Conservation (phyloP, 2,888 invertebrate genomes). For the Vandiemenella viatica region DNA sequence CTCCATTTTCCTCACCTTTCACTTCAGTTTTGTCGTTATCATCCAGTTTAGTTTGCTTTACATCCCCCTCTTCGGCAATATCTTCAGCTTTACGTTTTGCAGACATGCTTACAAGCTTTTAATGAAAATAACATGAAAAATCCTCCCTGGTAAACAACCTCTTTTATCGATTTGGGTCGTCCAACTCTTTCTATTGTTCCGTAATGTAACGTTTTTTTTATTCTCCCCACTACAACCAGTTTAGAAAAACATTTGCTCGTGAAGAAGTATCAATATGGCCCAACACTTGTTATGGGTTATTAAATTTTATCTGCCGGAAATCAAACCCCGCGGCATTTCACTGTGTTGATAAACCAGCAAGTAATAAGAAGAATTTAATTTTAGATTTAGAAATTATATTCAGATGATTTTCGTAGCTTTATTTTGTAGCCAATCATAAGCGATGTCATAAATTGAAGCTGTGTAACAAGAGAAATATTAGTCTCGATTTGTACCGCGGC, state of each 20-base stretch:
- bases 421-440: too few relatives aligned
- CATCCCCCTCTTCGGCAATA: slow-evolving; percentile 10
- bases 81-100: slow-evolving; percentile 17
- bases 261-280: slow-evolving; percentile 6
- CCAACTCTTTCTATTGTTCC: slow-evolving; percentile 12
- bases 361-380: too few relatives aligned
- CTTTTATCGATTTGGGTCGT: slow-evolving; percentile 10
- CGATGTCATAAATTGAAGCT: too few relatives aligned
- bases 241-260: slow-evolving; percentile 2
- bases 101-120: slow-evolving; percentile 14
- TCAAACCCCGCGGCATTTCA: too few relatives aligned
- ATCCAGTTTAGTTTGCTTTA: slow-evolving; percentile 12
- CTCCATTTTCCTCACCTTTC: slow-evolving; percentile 8
- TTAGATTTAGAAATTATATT: too few relatives aligned
- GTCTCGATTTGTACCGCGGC: too few relatives aligned
- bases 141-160: slow-evolving; percentile 10
- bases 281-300: too few relatives aligned
- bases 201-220: slow-evolving; percentile 7
- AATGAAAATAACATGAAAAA: slow-evolving; percentile 10
- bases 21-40: slow-evolving; percentile 3
- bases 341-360: too few relatives aligned
- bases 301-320: too few relatives aligned
- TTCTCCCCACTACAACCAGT: background rate
- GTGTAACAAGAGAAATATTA: too few relatives aligned
- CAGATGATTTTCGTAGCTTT: too few relatives aligned